These are phyloP conservation scores for Morpho achilles DNA, from an alignment of 2,888 invertebrate genomes.

Conservation along the genomic window DNA sequence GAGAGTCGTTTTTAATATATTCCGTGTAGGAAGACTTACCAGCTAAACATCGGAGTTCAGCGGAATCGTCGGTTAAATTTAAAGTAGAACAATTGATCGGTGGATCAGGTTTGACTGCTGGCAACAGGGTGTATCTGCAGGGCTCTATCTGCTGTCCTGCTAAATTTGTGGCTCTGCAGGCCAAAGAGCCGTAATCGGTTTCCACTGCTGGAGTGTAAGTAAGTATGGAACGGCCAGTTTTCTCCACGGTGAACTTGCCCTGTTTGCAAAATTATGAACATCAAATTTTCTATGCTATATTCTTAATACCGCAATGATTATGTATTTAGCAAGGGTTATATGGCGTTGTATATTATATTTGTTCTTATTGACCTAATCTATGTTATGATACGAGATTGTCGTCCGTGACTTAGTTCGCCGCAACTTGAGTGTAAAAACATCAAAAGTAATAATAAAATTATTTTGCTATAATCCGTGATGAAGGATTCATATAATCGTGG, in stretches of 20 bases:
- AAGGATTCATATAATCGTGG: too few species aligned
- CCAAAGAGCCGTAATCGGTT: conserved; percentile 86
- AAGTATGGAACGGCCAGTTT: conserved; percentile 81
- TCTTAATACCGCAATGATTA: too few species aligned
- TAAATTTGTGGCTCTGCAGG: conserved; percentile 86
- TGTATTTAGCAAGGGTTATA: too few species aligned
- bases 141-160: conserved; percentile 86
- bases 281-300: too few species aligned
- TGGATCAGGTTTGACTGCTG: conserved; percentile 88
- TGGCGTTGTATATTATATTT: too few species aligned
- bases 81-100: conserved; percentile 87
- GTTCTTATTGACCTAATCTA: too few species aligned
- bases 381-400: too few species aligned
- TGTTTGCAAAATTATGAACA: conserved; percentile 33
- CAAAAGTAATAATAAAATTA: too few species aligned
- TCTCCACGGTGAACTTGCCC: conserved; percentile 76
- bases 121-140: conserved; percentile 86
- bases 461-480: too few species aligned
- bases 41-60: conserved; percentile 84
- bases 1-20: too few species aligned
- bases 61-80: conserved; percentile 88
- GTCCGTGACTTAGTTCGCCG: too few species aligned
- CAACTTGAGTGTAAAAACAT: too few species aligned
- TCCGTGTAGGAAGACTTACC: conserved; percentile 46
- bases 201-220: conserved; percentile 88